These are phyloP conservation scores for Phrynocephalus vlangalii DNA, from an alignment of 2,797 vertebrate genomes.

Conservation along the genomic window DNA sequence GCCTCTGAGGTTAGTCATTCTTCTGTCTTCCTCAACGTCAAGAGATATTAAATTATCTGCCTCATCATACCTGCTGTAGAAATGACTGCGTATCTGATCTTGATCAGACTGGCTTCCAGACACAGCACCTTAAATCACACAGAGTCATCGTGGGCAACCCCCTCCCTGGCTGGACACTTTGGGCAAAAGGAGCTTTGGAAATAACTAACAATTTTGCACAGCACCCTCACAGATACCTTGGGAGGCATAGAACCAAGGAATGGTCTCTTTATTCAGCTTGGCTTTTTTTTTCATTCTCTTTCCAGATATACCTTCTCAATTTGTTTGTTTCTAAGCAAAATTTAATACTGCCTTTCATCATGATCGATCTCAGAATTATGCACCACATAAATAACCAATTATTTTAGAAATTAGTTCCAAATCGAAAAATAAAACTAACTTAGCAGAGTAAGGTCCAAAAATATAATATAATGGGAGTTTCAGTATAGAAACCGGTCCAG, in stretches of 20 bases:
- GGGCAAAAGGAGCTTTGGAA: not conserved
- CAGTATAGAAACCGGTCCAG: not conserved
- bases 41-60: not conserved
- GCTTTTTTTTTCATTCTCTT: too few relatives aligned
- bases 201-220: not conserved
- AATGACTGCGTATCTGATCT: not conserved
- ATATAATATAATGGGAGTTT: not conserved
- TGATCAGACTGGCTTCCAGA: not conserved
- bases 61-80: slow-evolving; percentile 3
- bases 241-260: not conserved
- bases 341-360: not conserved
- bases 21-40: not conserved
- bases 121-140: not conserved
- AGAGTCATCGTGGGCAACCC: not conserved
- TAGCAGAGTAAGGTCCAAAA: not conserved
- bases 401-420: not conserved
- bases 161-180: not conserved
- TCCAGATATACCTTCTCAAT: not conserved
- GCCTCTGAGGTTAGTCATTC: not conserved
- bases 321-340: not conserved
- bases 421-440: not conserved
- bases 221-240: not conserved
- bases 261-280: not conserved
- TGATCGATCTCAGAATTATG: not conserved
- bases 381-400: not conserved